These are phyloP conservation scores for Pteruthius melanotis DNA, from an alignment of 2,113 vertebrate species.

Conservation along the genomic window DNA sequence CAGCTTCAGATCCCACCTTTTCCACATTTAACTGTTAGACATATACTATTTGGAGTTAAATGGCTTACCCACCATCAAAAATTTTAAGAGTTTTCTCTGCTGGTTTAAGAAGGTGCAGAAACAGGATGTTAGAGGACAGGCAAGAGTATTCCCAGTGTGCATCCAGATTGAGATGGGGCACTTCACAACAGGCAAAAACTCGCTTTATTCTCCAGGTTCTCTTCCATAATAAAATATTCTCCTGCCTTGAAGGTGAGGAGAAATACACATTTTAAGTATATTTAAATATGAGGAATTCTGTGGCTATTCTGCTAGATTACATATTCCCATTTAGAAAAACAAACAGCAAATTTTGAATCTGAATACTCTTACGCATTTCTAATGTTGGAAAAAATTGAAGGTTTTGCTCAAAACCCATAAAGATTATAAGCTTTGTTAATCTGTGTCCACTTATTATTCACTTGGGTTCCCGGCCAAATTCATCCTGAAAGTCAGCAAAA, in stretches of 20 bases:
- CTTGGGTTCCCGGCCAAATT: background rate
- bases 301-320: background rate
- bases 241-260: background rate
- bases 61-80: background rate
- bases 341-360: background rate
- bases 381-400: background rate
- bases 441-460: background rate
- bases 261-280: background rate
- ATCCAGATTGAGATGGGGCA: background rate
- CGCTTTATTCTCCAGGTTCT: background rate
- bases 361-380: background rate
- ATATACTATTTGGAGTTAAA: background rate
- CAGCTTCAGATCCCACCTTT: background rate
- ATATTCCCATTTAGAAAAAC: background rate
- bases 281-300: background rate
- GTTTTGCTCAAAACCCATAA: background rate
- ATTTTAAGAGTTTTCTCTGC: background rate
- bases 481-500: slow-evolving; percentile 18
- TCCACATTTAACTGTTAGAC: background rate
- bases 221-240: background rate
- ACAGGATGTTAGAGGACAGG: background rate
- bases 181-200: background rate
- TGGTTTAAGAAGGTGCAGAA: background rate
- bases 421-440: background rate
- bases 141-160: background rate